Conservation (phyloP, 2,113 vertebrate species). For the Cyprinodon variegatus region DNA sequence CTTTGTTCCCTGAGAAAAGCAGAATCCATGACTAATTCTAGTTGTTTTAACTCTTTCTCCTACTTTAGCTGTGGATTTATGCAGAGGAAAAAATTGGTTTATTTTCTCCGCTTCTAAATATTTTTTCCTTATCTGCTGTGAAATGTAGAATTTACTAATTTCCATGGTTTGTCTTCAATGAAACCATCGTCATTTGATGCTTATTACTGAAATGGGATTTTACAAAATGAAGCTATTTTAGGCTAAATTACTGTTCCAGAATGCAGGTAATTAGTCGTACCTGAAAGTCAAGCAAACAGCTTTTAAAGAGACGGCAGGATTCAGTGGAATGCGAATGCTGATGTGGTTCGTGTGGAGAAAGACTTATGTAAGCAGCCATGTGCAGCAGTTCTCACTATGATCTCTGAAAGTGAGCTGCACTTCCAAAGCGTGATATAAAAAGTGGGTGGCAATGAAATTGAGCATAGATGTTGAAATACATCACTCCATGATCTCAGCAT, state of each 20-base stretch:
- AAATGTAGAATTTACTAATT: slow-evolving; percentile 6
- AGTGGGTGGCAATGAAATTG: slow-evolving; percentile 48
- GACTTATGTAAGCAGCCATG: slow-evolving; percentile 59
- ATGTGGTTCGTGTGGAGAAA: slow-evolving; percentile 53
- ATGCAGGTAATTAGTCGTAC: slow-evolving; percentile 56
- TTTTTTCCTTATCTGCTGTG: neutral
- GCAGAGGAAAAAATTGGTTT: too few relatives aligned
- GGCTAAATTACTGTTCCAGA: slow-evolving; percentile 43
- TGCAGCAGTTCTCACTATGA: slow-evolving; percentile 44
- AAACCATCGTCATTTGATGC: slow-evolving; percentile 39
- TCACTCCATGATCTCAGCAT: slow-evolving; percentile 50
- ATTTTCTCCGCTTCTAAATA: too few relatives aligned
- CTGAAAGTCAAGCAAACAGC: slow-evolving; percentile 17
- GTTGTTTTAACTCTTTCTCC: too few relatives aligned
- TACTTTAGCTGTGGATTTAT: too few relatives aligned
- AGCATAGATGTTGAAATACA: slow-evolving; percentile 53
- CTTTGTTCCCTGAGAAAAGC: neutral
- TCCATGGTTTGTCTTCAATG: slow-evolving; percentile 6
- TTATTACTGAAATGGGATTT: slow-evolving; percentile 55
- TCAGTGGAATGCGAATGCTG: slow-evolving; percentile 40
- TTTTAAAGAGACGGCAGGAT: slow-evolving; percentile 34
- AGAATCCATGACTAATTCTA: too few relatives aligned
- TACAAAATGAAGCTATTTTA: slow-evolving; percentile 61
- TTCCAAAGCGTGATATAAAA: slow-evolving; percentile 43
- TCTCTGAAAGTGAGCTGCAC: slow-evolving; percentile 41